Conservation (phyloP, 2,113 vertebrate species). For the Sialia sialis region DNA sequence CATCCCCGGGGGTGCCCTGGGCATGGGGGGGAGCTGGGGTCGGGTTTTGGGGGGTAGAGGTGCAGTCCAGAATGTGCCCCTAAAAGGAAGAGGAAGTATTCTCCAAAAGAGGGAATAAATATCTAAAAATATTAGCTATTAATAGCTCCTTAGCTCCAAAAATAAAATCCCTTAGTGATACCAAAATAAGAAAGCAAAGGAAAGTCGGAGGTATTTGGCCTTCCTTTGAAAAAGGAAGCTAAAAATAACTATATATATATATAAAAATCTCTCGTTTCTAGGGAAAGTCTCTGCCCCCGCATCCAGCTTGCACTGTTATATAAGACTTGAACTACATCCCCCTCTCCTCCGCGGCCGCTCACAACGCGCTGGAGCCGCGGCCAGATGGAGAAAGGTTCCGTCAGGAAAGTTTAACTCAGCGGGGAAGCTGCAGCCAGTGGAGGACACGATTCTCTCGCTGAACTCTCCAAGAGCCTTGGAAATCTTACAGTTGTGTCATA, state of each 20-base stretch:
- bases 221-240: conserved; percentile 63
- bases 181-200: conserved; percentile 73
- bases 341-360: conserved; percentile 35
- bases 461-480: conserved; percentile 71
- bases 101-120: conserved; percentile 61
- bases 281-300: conserved; percentile 71
- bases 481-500: conserved; percentile 73
- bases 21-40: background rate
- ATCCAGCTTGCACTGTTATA: conserved; percentile 63
- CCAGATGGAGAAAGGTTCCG: conserved; percentile 57
- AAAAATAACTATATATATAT: conserved; percentile 66
- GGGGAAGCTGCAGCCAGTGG: conserved; percentile 62
- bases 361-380: conserved; percentile 20
- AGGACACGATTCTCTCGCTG: conserved; percentile 55
- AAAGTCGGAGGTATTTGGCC: conserved; percentile 67
- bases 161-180: conserved; percentile 71
- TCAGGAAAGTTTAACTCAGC: conserved; percentile 74
- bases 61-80: background rate
- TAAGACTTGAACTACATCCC: conserved; percentile 63
- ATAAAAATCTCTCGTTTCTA: conserved; percentile 76
- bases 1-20: background rate
- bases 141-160: conserved; percentile 61
- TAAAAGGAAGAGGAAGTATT: conserved; percentile 59
- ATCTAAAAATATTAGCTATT: conserved; percentile 64
- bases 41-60: background rate